Evolutionary conservation across 2,888 invertebrate species (phyloP), one percentile per base, ranked within the genome.

Genomic region (Acanthosepion pharaonis): DNA sequence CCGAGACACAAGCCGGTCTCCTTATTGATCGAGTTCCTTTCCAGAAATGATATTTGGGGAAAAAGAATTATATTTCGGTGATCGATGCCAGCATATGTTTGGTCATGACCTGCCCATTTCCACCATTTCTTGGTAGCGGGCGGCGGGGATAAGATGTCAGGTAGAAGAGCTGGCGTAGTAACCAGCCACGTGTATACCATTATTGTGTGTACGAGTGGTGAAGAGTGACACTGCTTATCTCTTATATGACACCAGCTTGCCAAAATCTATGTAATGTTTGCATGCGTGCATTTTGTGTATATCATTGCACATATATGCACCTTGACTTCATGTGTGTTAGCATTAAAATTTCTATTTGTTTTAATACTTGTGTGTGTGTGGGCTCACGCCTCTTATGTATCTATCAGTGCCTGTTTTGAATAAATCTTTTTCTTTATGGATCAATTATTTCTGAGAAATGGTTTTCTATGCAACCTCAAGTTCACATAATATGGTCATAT

Each of bases 1-100:
- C 78, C 78, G 78, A 78, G 78, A 78, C n/a, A n/a, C 78, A 78
- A 78, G 78, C 78, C 78, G 78, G 78, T 78, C 78, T 78, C n/a
- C 78, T n/a, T 78, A 78, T 78, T n/a, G 78, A 78, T 78, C 33
- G n/a, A 11, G n/a, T 78, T 78, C 78, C 78, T 78, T 78, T 11
- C n/a, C 78, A 78, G 78, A 78, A 78, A 78, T 78, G 78, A 78
- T 78, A 78, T 78, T 78, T 78, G n/a, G 78, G 78, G 78, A 78
- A 78, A 78, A 78, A 78, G n/a, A 33, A 78, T 33, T 78, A 33
- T 33, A 78, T 78, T 78, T 78, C 78, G n/a, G n/a, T 78, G 78
- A 78, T 78, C 78, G 78, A 78, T 78, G n/a, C 78, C n/a, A n/a
- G n/a, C 59, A 59, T 59, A 59, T 59, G 59, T 59, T 59, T 59